Percentiles rank a stretch among this genome's conserved stretches.
phyloP scores from a whole-genome alignment of 2,797 vertebrate species.

The Telmatherina bonti region DNA sequence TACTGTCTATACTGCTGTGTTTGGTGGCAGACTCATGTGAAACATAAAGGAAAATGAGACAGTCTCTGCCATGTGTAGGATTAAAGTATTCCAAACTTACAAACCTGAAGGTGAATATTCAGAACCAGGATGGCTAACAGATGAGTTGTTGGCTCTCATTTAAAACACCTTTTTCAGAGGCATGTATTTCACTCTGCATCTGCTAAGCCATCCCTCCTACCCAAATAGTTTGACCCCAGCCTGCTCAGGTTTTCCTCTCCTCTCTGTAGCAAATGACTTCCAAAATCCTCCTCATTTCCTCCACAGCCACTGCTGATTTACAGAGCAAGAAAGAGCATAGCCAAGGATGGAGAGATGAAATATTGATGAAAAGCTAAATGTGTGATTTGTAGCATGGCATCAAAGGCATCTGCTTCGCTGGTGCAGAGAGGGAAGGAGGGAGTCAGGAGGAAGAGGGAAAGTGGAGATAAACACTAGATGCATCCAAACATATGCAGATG shows the following conservation, averaged over 20 bases:
- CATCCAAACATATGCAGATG: conserved; percentile 7
- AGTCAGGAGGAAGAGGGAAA: conserved; percentile 18
- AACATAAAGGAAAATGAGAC: too few relatives aligned
- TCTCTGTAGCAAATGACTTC: conserved; percentile 45
- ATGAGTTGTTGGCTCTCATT: not conserved
- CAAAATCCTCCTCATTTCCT: conserved; percentile 35
- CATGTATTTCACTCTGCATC: not conserved
- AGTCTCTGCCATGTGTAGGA: too few relatives aligned
- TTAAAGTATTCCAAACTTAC: too few relatives aligned
- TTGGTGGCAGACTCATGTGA: too few relatives aligned
- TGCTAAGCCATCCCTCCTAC: not conserved
- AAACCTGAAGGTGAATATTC: not conserved
- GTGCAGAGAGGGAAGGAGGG: conserved; percentile 41
- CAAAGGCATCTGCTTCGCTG: conserved; percentile 72
- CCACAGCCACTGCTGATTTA: conserved; percentile 66
- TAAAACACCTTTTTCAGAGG: not conserved
- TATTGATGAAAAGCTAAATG: conserved; percentile 85
- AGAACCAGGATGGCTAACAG: not conserved
- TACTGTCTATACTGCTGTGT: too few relatives aligned
- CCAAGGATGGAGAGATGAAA: conserved; percentile 79
- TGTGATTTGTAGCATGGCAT: conserved; percentile 81
- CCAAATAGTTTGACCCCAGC: conserved; percentile 30
- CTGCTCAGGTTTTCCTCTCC: conserved; percentile 33
- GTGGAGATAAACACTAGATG: conserved; percentile 32
- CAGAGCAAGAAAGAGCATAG: conserved; percentile 56